These are phyloP conservation scores for Torymus texanus DNA, from an alignment of 2,888 invertebrate genomes.

Conservation along the genomic window DNA sequence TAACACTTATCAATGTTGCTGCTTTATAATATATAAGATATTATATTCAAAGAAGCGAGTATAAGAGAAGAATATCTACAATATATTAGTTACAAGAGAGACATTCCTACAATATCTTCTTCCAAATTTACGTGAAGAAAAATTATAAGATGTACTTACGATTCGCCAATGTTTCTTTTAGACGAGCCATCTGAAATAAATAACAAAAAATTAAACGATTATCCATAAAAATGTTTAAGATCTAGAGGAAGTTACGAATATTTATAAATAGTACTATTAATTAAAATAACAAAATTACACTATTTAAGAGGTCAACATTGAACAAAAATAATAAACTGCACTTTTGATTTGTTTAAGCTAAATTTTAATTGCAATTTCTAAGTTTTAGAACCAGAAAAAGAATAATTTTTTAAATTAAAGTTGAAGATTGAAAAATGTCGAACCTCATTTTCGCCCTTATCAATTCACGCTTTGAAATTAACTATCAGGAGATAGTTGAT, in stretches of 20 bases:
- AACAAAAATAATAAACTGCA: too few relatives aligned
- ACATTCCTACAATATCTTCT: not conserved
- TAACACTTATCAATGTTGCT: slow-evolving; percentile 38
- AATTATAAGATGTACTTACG: slow-evolving; percentile 68
- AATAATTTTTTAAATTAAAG: too few relatives aligned
- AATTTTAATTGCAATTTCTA: too few relatives aligned
- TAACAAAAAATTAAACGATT: slow-evolving; percentile 29
- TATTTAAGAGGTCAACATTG: too few relatives aligned
- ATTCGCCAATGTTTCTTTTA: slow-evolving; percentile 71
- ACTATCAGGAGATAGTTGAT: too few relatives aligned
- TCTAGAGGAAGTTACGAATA: not conserved
- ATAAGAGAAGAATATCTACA: slow-evolving; percentile 45
- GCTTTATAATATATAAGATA: too few relatives aligned
- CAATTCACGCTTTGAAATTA: too few relatives aligned
- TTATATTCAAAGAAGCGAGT: slow-evolving; percentile 20
- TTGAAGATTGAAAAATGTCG: too few relatives aligned
- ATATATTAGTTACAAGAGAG: slow-evolving; percentile 48
- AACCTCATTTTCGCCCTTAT: too few relatives aligned
- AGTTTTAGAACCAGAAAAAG: too few relatives aligned
- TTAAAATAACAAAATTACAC: too few relatives aligned
- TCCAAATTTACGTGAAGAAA: not conserved
- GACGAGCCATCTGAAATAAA: slow-evolving; percentile 69
- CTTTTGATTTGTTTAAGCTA: too few relatives aligned
- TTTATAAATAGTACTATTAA: not conserved
- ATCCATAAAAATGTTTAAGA: not conserved